Percentiles rank a stretch among this genome's conserved stretches.
phyloP scores from a whole-genome alignment of 1,140 invertebrate species.

The Zaprionus vittiger region DNA sequence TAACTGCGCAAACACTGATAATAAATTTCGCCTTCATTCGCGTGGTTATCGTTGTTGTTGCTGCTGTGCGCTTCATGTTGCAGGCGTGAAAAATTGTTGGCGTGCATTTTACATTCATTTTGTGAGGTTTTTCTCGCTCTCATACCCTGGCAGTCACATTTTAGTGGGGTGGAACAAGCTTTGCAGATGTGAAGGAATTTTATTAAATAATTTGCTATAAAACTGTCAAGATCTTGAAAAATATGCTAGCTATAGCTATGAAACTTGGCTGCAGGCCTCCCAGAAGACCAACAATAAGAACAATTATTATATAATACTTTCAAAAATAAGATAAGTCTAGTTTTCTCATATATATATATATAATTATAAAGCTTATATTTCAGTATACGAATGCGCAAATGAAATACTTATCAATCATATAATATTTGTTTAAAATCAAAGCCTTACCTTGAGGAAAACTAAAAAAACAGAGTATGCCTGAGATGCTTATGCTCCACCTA shows the following conservation, averaged over 20 bases:
- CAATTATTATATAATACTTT: background rate
- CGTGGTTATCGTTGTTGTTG: slow-evolving; percentile 14
- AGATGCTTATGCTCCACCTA: background rate
- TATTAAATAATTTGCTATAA: background rate
- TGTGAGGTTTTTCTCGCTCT: slow-evolving; percentile 9
- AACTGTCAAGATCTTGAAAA: background rate
- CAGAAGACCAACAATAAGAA: background rate
- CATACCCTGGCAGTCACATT: background rate
- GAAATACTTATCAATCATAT: background rate
- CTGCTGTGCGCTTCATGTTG: slow-evolving; percentile 31
- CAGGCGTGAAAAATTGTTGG: slow-evolving; percentile 58
- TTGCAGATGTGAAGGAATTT: background rate
- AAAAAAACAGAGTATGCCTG: background rate
- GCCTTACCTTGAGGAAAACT: background rate
- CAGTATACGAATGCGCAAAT: background rate
- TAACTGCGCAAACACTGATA: slow-evolving; percentile 53
- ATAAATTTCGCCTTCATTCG: slow-evolving; percentile 49
- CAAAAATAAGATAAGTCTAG: background rate
- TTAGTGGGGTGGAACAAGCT: background rate
- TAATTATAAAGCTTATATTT: background rate
- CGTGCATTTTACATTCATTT: slow-evolving; percentile 51
- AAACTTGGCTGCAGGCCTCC: background rate
- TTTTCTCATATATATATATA: no score
- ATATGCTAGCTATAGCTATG: background rate
- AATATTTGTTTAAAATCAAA: background rate